These are phyloP conservation scores for Neoarius graeffei DNA, from an alignment of 2,113 vertebrate genomes.

Conservation along the genomic window DNA sequence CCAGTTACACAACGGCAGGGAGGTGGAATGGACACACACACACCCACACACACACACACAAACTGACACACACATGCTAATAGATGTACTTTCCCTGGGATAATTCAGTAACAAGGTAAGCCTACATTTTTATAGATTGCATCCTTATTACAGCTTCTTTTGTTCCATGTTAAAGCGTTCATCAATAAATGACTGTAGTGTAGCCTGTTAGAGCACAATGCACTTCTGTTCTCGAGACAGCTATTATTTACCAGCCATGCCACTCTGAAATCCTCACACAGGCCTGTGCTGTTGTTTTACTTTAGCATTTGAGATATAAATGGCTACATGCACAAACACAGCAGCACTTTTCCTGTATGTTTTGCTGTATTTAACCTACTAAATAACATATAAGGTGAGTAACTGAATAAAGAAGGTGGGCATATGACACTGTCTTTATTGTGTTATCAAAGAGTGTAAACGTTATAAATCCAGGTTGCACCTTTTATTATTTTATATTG, in stretches of 20 bases:
- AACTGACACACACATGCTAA: not conserved
- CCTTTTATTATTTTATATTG: not conserved
- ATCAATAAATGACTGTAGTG: not conserved
- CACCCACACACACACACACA: conserved; percentile 50
- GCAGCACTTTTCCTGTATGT: not conserved
- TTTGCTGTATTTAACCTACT: not conserved
- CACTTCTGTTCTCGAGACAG: conserved; percentile 38
- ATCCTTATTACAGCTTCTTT: not conserved
- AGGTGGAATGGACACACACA: conserved; percentile 68
- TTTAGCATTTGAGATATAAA: not conserved
- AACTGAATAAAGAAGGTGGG: too few species aligned
- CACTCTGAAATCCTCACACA: conserved; percentile 11
- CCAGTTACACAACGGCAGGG: conserved; percentile 76
- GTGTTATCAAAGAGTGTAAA: not conserved
- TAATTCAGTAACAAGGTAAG: conserved; percentile 68
- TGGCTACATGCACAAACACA: not conserved
- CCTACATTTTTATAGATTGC: conserved; percentile 47
- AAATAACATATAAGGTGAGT: not conserved
- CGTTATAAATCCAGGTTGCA: not conserved
- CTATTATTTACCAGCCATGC: conserved; percentile 23
- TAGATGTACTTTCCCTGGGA: conserved; percentile 34
- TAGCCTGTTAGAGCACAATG: conserved; percentile 39
- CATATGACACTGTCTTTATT: not conserved
- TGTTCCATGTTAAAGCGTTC: not conserved
- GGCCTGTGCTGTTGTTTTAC: conserved; percentile 3